Conservation (phyloP, 2,113 vertebrate species). For the Synchiropus splendidus region DNA sequence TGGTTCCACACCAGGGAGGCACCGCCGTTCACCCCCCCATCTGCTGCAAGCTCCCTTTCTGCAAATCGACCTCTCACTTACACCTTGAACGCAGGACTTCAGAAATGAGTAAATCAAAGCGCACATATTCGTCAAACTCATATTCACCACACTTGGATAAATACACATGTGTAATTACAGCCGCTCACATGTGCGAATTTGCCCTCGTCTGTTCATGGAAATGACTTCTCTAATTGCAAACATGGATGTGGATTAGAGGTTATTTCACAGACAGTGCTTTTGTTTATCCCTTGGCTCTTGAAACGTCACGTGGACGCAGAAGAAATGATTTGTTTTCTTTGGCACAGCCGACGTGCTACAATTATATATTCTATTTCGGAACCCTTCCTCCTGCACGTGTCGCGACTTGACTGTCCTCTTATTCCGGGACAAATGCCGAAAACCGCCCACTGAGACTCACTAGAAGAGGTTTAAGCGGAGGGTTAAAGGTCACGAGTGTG, state of each 20-base stretch:
- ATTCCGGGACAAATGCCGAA: slow-evolving; percentile 5
- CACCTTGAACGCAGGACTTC: too few relatives aligned
- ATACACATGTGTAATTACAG: slow-evolving; percentile 26
- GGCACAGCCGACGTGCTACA: slow-evolving; percentile 17
- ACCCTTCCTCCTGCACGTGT: slow-evolving; percentile 29
- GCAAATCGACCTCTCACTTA: slow-evolving; percentile 9
- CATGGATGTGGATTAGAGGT: slow-evolving; percentile 30
- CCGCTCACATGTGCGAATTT: slow-evolving; percentile 8
- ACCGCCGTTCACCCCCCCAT: too few relatives aligned
- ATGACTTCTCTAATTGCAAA: slow-evolving; percentile 21
- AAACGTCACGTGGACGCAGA: slow-evolving; percentile 12
- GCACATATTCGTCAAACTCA: too few relatives aligned
- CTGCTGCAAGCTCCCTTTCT: too few relatives aligned
- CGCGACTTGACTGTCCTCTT: slow-evolving; percentile 25
- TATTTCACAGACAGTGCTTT: slow-evolving; percentile 28
- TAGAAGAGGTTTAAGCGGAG: slow-evolving; percentile 26
- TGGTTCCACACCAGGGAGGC: too few relatives aligned
- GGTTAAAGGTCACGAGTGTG: slow-evolving; percentile 43
- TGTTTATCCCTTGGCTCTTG: slow-evolving; percentile 10
- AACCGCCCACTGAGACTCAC: slow-evolving; percentile 15
- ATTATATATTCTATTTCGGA: slow-evolving; percentile 27
- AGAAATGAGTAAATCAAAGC: too few relatives aligned
- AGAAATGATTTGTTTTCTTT: slow-evolving; percentile 38
- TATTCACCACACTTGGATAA: slow-evolving; percentile 5
- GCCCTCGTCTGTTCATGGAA: slow-evolving; percentile 14